A percentile compares a stretch with the other conserved stretches of the same genome.
Evolutionary conservation across 2,797 vertebrate species (phyloP).

Genomic region (Malacoctenus gilli): DNA sequence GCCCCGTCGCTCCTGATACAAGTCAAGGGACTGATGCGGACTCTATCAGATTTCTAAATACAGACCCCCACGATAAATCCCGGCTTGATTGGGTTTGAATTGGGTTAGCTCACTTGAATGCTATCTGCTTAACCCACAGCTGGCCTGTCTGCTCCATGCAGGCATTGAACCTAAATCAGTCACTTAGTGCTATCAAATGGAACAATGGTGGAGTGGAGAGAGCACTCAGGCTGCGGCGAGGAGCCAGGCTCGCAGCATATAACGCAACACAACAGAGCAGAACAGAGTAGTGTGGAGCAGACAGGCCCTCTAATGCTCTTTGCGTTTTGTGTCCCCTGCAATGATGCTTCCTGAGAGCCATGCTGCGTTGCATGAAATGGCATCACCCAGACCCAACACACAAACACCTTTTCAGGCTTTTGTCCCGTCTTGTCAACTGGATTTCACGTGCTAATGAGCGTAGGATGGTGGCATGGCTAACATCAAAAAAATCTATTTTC

Average conservation of each 20-base stretch:
- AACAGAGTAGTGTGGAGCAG: conserved; percentile 66
- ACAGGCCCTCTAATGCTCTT: conserved; percentile 71
- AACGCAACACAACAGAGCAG: conserved; percentile 75
- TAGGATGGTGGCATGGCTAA: conserved; percentile 68
- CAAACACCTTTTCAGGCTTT: conserved; percentile 77
- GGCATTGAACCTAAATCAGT: conserved; percentile 86
- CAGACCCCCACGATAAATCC: conserved; percentile 86
- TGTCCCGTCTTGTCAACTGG: conserved; percentile 72
- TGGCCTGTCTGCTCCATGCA: conserved; percentile 85
- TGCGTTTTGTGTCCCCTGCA: conserved; percentile 65
- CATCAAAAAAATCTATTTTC: conserved; percentile 68
- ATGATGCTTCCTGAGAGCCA: conserved; percentile 74
- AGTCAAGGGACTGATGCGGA: conserved; percentile 85
- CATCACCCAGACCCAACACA: conserved; percentile 74
- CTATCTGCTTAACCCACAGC: conserved; percentile 88
- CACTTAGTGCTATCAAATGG: conserved; percentile 85
- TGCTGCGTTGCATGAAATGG: conserved; percentile 79
- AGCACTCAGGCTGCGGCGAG: conserved; percentile 76
- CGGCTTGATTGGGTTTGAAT: conserved; percentile 84
- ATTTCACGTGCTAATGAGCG: conserved; percentile 78
- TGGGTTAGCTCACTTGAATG: conserved; percentile 88
- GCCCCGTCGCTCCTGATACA: conserved; percentile 81
- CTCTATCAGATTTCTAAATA: conserved; percentile 87
- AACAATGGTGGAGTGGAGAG: conserved; percentile 79
- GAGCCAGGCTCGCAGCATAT: conserved; percentile 74